Conservation (phyloP, 1,140 invertebrate genomes). For the Helicoverpa zea region DNA sequence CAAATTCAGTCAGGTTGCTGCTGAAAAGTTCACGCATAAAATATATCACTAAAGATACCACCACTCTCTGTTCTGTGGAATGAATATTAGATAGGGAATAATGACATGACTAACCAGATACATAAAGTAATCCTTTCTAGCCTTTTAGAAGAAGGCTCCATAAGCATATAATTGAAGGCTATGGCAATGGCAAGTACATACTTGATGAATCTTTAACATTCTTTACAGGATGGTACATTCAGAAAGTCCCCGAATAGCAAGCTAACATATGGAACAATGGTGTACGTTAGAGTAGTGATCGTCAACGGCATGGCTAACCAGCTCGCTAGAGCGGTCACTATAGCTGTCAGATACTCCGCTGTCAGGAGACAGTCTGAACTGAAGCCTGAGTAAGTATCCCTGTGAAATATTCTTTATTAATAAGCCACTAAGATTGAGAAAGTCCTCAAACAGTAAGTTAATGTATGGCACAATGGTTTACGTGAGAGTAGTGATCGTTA, state of each 20-base stretch:
- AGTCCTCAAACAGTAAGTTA: conserved; percentile 93
- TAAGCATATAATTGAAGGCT: no score
- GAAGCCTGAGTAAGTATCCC: conserved; percentile 89
- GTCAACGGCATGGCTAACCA: conserved; percentile 89
- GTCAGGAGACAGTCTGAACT: conserved; percentile 95
- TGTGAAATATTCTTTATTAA: no score
- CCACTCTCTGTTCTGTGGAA: no score
- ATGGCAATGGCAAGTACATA: no score
- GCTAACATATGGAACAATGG: conserved; percentile 97
- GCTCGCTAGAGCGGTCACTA: conserved; percentile 93
- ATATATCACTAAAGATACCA: no score
- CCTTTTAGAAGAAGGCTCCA: no score
- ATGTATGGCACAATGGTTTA: conserved; percentile 98
- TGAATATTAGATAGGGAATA: no score
- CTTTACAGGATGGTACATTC: conserved; percentile 94
- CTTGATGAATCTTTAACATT: not conserved
- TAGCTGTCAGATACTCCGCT: conserved; percentile 95
- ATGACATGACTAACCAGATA: no score
- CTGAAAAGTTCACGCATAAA: no score
- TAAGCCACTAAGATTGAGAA: no score
- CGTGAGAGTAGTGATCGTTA: conserved; percentile 93
- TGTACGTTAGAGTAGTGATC: conserved; percentile 94
- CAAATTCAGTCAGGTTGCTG: no score
- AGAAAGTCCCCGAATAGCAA: conserved; percentile 93
- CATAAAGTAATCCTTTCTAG: no score